A percentile compares a stretch with the other conserved stretches of the same genome.
phyloP scores from a whole-genome alignment of 2,888 invertebrate species.

The Mesorhabditis spiculigera region DNA sequence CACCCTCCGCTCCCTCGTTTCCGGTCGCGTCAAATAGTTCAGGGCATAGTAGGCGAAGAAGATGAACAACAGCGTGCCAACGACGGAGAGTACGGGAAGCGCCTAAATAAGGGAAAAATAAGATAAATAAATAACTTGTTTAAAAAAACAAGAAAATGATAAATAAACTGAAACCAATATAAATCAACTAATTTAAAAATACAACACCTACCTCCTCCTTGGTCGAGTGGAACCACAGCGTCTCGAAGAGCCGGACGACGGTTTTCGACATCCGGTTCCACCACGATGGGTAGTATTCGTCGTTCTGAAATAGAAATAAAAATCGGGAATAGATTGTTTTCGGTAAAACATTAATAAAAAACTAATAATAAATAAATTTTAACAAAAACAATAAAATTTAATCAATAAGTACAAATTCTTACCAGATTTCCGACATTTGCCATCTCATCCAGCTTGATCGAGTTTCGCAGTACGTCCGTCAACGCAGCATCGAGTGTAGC shows the following conservation, averaged over 20 bases:
- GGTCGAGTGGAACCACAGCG: conserved; percentile 49
- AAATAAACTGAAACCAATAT: no score
- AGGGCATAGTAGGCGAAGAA: conserved; percentile 28
- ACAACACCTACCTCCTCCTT: conserved; percentile 12
- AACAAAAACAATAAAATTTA: no score
- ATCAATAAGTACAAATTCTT: neutral
- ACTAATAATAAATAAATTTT: no score
- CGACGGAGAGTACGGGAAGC: conserved; percentile 49
- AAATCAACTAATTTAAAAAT: no score
- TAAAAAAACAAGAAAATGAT: no score
- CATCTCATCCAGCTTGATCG: conserved; percentile 1
- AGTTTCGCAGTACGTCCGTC: neutral
- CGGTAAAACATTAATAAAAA: no score
- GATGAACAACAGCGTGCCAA: conserved; percentile 38
- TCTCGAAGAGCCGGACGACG: conserved; percentile 41
- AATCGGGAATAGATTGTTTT: no score
- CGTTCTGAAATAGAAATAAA: conserved; percentile 16
- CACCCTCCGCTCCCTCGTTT: neutral
- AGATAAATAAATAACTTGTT: neutral
- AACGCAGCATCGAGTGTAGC: no score
- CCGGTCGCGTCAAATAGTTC: conserved; percentile 21
- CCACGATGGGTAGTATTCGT: conserved; percentile 45
- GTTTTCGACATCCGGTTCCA: conserved; percentile 42
- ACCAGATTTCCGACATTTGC: conserved; percentile 14
- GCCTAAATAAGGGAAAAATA: conserved; percentile 18